phyloP scores from a whole-genome alignment of 2,113 vertebrate species.

The Amblyornis subalaris region DNA sequence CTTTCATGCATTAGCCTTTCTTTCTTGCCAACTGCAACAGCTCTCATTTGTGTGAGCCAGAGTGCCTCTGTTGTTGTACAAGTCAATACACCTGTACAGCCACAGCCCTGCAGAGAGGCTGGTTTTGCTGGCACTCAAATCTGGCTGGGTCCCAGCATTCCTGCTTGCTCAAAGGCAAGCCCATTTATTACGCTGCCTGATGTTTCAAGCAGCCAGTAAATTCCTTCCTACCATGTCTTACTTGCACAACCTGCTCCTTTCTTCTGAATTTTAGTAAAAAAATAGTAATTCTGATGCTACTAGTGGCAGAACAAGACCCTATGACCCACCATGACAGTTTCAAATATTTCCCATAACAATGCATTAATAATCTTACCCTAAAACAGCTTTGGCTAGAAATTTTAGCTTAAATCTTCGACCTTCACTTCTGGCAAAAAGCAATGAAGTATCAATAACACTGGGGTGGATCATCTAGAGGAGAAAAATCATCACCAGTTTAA shows the following conservation, averaged over 20 bases:
- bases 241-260: background rate
- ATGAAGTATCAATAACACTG: slow-evolving; percentile 86
- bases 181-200: background rate
- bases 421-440: slow-evolving; percentile 79
- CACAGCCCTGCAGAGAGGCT: background rate
- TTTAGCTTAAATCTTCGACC: slow-evolving; percentile 85
- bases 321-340: background rate
- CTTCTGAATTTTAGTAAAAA: background rate
- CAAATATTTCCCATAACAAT: background rate
- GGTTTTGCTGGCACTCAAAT: background rate
- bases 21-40: background rate
- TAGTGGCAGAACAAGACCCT: background rate
- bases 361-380: slow-evolving; percentile 75
- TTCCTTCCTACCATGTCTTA: background rate
- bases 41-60: background rate
- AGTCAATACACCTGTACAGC: background rate
- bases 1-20: background rate
- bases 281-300: background rate
- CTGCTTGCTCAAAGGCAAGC: background rate
- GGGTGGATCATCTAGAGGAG: slow-evolving; percentile 83
- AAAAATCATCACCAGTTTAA: background rate
- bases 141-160: background rate
- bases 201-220: background rate
- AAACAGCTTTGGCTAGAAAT: slow-evolving; percentile 79
- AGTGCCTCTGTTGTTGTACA: background rate